Conservation (phyloP, 2,797 vertebrate genomes). For the Taenioides sp. region DNA sequence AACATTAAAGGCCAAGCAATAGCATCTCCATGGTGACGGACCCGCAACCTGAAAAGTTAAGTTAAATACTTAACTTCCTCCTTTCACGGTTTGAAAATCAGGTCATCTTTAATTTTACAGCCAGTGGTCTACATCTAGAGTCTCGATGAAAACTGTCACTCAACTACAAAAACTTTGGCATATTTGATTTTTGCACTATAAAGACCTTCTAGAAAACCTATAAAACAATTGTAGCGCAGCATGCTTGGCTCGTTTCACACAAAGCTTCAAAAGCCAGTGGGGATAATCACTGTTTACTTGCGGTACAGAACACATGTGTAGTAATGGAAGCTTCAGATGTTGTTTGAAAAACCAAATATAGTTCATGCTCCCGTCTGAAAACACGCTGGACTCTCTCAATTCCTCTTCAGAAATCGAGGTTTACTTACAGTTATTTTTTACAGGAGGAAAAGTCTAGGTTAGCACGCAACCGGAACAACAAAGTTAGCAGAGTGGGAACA, state of each 20-base stretch:
- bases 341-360: constrained; percentile 2
- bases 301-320: constrained; percentile 11
- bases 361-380: constrained; percentile 1
- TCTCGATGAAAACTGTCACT: neutral
- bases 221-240: constrained; percentile 17
- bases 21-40: too few relatives aligned
- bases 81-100: too few relatives aligned
- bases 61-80: too few relatives aligned
- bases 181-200: neutral
- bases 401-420: neutral
- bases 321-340: constrained; percentile 18
- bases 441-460: constrained; percentile 4
- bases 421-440: constrained; percentile 7
- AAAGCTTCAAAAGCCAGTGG: constrained; percentile 22
- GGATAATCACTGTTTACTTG: constrained; percentile 25
- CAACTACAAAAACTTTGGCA: neutral
- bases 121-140: neutral
- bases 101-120: neutral
- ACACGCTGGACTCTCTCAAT: neutral
- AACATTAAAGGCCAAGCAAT: too few relatives aligned
- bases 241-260: constrained; percentile 12
- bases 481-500: neutral
- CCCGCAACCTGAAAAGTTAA: too few relatives aligned
- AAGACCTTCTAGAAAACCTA: neutral
- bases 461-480: constrained; percentile 5